Percentiles rank a stretch among this genome's conserved stretches.
Conservation (phyloP, 2,113 vertebrate species). For the Mystacornis crossleyi region DNA sequence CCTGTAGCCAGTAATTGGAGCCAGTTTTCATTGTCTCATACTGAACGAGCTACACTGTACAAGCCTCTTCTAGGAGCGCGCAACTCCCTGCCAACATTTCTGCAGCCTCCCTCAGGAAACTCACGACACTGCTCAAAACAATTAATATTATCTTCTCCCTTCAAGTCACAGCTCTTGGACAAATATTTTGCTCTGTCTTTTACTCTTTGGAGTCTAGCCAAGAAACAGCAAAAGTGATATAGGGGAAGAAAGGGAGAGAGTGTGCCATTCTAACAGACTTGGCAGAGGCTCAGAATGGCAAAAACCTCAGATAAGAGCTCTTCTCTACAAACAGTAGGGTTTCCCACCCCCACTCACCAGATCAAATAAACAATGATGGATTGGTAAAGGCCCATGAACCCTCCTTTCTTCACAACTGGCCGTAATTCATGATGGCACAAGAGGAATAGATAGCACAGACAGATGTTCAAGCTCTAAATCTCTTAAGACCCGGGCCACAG, state of each 20-base stretch:
- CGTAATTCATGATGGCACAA: not conserved
- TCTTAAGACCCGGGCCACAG: rapidly evolving
- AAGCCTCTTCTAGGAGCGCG: not conserved
- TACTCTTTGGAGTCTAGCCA: not conserved
- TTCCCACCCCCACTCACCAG: rapidly evolving
- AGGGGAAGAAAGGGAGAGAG: not conserved
- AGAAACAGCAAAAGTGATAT: not conserved
- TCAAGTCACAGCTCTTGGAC: not conserved
- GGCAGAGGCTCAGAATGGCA: not conserved
- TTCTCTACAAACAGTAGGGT: not conserved
- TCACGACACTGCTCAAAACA: not conserved
- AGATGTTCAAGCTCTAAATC: not conserved
- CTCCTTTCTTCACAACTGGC: not conserved
- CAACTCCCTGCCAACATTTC: not conserved
- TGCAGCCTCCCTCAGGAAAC: not conserved
- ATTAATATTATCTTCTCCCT: not conserved
- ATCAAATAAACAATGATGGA: not conserved
- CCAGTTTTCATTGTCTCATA: rapidly evolving
- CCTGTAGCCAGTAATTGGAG: not conserved
- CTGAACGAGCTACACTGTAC: not conserved
- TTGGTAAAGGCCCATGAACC: not conserved
- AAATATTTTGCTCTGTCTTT: not conserved
- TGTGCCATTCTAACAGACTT: not conserved
- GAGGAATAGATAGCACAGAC: not conserved
- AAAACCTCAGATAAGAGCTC: not conserved